A percentile compares a stretch with the other conserved stretches of the same genome.
Evolutionary conservation across 2,797 vertebrate genomes (phyloP).

Genomic region (Sebastes elongatus): DNA sequence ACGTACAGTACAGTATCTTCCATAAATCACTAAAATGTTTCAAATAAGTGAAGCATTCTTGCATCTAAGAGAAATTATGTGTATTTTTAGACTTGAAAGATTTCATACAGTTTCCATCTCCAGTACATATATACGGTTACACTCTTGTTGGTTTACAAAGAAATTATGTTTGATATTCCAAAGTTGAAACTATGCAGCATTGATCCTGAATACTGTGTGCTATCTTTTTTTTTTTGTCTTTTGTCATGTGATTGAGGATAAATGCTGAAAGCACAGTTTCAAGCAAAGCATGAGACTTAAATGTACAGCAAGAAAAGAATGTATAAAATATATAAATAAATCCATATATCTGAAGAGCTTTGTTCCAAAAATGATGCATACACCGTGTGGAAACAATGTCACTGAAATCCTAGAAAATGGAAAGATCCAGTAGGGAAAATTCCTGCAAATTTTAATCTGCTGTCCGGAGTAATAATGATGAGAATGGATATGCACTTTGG

Average conservation of each 20-base stretch:
- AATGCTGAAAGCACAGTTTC: constrained; percentile 72
- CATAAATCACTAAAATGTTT: constrained; percentile 10
- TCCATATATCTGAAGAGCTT: constrained; percentile 63
- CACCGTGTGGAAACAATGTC: constrained; percentile 21
- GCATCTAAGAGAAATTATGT: neutral
- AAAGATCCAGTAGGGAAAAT: too few relatives aligned
- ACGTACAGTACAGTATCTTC: neutral
- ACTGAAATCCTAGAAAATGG: neutral
- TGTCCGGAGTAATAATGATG: constrained; percentile 5
- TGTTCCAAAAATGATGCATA: constrained; percentile 47
- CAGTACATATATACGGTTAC: neutral
- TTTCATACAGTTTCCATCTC: constrained; percentile 42
- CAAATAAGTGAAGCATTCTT: constrained; percentile 6
- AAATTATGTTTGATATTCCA: constrained; percentile 56
- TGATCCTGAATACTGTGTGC: constrained; percentile 69
- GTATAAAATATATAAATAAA: constrained; percentile 62
- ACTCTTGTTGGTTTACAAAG: constrained; percentile 55
- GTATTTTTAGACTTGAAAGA: constrained; percentile 44
- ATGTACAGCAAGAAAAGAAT: constrained; percentile 73
- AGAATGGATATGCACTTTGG: constrained; percentile 15
- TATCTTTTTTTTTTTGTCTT: constrained; percentile 21
- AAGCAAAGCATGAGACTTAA: constrained; percentile 68
- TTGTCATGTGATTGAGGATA: constrained; percentile 67
- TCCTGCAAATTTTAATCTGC: neutral
- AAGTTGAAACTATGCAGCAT: constrained; percentile 77